Evolutionary conservation across 2,888 invertebrate genomes (phyloP), one percentile per base, ranked within the genome.

Genomic region (Bimastos eiseni): DNA sequence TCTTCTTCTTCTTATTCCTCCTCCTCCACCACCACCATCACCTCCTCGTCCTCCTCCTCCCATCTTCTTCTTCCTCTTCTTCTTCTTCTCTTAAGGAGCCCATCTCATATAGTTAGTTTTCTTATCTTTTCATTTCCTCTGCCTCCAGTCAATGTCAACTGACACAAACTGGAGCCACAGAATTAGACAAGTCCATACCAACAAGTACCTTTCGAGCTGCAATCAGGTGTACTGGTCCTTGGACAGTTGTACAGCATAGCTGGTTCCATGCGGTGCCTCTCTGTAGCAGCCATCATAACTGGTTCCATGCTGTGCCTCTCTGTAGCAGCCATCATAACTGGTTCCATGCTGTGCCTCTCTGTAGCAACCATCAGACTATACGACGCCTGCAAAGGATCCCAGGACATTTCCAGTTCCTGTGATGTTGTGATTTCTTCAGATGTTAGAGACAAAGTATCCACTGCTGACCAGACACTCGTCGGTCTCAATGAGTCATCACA

Each of bases 381-480:
- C 86, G 37, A 86, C 17, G 86, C 19, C 36, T 86, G 34, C 86
- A 86, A 24, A 86, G 86, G 86, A 86, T 86, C 86, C 86, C 86
- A 86, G 37, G 86, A 19, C 86, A 86, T 24, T 19, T 86, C 36
- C 86, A 86, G 34, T 86, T 86, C 86, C 37, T 36, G 24, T 24
- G 37, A 36, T 3, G 37, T 36, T 21, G 86, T 15, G 36, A 37
- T 86, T 36, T 86, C 86, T 86, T 86, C 86, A 86, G 36, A 24
- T 11, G 86, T 86, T 24, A 86, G n/a, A 0, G 24, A 36, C 86
- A 86, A 86, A 34, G 37, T 24, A 86, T 36, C 17, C 70, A n/a
- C n/a, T n/a, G 70, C 70, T n/a, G 30, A 70, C 70, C 8, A 70
- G 30, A 70, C 70, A 70, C 11, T 70, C 70, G 17, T 70, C 70